Evolutionary conservation across 1,140 invertebrate genomes (phyloP).

Genomic region (Pseudomyrmex concolor): DNA sequence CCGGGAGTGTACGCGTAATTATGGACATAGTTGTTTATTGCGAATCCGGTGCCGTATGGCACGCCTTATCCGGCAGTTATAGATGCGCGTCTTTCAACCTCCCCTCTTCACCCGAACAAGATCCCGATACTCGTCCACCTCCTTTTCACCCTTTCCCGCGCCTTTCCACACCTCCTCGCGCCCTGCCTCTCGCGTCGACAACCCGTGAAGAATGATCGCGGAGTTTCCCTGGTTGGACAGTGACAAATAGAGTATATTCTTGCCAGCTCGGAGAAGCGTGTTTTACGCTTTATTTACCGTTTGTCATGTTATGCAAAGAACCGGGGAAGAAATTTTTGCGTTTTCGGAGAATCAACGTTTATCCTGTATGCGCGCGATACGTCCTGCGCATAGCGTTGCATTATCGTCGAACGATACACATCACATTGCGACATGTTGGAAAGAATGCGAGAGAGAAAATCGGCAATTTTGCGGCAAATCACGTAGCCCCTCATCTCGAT

Average conservation of each 20-base stretch:
- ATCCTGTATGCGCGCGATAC: background rate
- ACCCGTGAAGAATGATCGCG: slow-evolving; percentile 72
- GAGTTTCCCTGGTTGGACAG: slow-evolving; percentile 71
- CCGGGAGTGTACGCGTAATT: slow-evolving; percentile 55
- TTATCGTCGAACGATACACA: slow-evolving; percentile 21
- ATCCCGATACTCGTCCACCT: slow-evolving; percentile 37
- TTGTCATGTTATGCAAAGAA: slow-evolving; percentile 77
- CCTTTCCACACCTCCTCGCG: slow-evolving; percentile 6
- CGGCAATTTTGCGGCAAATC: background rate
- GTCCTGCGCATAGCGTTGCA: slow-evolving; percentile 27
- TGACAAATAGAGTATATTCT: slow-evolving; percentile 79
- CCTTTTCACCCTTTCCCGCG: background rate
- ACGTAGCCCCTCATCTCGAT: slow-evolving; percentile 11
- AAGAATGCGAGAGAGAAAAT: background rate
- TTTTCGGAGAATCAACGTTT: slow-evolving; percentile 47
- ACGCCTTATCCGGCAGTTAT: slow-evolving; percentile 18
- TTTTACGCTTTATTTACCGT: slow-evolving; percentile 79
- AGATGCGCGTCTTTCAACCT: slow-evolving; percentile 17
- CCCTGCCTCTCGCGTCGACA: slow-evolving; percentile 59
- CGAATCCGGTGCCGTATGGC: slow-evolving; percentile 10
- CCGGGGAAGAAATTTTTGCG: slow-evolving; percentile 66
- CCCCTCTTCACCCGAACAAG: background rate
- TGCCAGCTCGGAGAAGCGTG: slow-evolving; percentile 75
- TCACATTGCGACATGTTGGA: slow-evolving; percentile 4
- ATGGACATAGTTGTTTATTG: slow-evolving; percentile 54